phyloP scores from a whole-genome alignment of 2,113 vertebrate genomes.

The Eretmochelys imbricata region DNA sequence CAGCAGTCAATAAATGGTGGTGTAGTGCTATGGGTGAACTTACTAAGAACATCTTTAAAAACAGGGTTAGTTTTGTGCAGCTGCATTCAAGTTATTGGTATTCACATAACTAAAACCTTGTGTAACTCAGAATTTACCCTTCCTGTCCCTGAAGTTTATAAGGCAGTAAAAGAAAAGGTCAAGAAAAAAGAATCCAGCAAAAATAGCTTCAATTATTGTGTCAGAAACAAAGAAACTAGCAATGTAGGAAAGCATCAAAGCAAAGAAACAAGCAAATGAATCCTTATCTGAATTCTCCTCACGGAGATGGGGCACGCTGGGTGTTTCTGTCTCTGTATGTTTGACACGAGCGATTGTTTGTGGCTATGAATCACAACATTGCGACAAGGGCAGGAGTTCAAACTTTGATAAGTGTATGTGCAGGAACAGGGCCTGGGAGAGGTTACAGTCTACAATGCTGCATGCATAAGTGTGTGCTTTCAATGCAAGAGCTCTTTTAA shows the following conservation, averaged over 20 bases:
- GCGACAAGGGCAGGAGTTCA: conserved; percentile 3
- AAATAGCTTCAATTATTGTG: neutral
- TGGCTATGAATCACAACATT: neutral
- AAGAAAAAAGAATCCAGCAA: neutral
- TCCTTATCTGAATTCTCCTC: neutral
- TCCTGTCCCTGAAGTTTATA: neutral
- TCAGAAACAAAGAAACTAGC: neutral
- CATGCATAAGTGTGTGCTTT: rapidly evolving
- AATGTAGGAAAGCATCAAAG: neutral
- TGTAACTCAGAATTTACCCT: neutral
- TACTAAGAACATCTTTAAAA: neutral
- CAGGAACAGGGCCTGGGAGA: rapidly evolving
- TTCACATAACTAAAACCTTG: neutral
- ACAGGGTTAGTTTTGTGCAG: neutral
- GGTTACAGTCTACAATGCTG: neutral
- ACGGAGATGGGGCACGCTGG: conserved; percentile 42
- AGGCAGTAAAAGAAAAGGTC: neutral
- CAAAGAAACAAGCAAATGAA: neutral
- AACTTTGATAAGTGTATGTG: neutral
- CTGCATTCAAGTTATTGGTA: neutral
- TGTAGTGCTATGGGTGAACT: neutral
- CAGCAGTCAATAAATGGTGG: neutral
- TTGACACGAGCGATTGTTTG: conserved; percentile 41
- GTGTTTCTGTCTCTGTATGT: conserved; percentile 26
- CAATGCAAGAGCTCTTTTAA: neutral